A percentile compares a stretch with the other conserved stretches of the same genome.
These are phyloP conservation scores for Allacma fusca DNA, from an alignment of 2,888 invertebrate genomes.

Conservation along the genomic window DNA sequence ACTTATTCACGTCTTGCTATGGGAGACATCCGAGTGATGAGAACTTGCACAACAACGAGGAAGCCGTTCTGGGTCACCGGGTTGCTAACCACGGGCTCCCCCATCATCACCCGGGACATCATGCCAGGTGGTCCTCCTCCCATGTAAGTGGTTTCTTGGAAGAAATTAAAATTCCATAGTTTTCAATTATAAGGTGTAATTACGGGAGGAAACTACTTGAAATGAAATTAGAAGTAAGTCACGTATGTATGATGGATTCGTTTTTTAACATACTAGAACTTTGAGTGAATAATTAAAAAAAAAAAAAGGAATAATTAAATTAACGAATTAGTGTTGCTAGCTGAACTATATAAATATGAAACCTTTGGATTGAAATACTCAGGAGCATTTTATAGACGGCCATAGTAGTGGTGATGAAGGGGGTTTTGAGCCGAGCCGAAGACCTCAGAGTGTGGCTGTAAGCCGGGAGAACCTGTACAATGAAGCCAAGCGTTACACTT, in stretches of 20 bases:
- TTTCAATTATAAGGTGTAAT: too few relatives aligned
- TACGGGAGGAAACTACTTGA: too few relatives aligned
- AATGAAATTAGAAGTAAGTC: too few relatives aligned
- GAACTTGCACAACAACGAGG: conserved; percentile 66
- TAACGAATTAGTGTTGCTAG: too few relatives aligned
- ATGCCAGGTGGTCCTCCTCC: conserved; percentile 38
- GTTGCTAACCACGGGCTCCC: conserved; percentile 10
- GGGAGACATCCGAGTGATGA: conserved; percentile 83
- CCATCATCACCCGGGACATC: conserved; percentile 21
- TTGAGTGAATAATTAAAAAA: too few relatives aligned
- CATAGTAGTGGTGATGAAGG: conserved; percentile 42
- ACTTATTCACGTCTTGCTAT: conserved; percentile 86
- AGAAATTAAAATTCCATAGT: too few relatives aligned
- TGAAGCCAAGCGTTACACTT: conserved; percentile 57
- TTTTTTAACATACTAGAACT: too few relatives aligned
- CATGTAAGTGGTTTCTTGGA: conserved; percentile 30
- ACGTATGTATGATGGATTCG: too few relatives aligned
- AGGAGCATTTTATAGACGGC: conserved; percentile 42
- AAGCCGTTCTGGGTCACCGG: conserved; percentile 7
- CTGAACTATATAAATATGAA: too few relatives aligned
- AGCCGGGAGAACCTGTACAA: conserved; percentile 56
- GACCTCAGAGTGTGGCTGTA: conserved; percentile 45
- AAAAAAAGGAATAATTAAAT: too few relatives aligned
- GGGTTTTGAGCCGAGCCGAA: conserved; percentile 41
- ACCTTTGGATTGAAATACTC: background rate